A percentile compares a stretch with the other conserved stretches of the same genome.
phyloP scores from a whole-genome alignment of 2,797 vertebrate genomes.

The Carduelis carduelis region DNA sequence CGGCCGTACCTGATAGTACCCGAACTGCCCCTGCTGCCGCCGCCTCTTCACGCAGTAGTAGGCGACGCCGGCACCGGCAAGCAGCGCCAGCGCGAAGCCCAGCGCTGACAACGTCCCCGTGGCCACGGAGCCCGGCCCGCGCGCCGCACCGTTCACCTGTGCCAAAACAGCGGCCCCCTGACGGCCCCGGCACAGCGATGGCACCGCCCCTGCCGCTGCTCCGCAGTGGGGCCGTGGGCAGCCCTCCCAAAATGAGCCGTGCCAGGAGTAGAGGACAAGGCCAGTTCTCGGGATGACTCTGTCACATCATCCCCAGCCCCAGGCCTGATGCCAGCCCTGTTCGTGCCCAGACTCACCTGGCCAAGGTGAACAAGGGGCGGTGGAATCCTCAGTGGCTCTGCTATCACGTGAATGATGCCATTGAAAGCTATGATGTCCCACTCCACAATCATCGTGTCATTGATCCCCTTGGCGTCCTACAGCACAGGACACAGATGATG shows the following conservation, averaged over 20 bases:
- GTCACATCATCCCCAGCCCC: rapidly evolving
- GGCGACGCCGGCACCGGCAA: slow-evolving; percentile 62
- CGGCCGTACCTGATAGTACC: slow-evolving; percentile 81
- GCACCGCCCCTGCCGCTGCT: neutral
- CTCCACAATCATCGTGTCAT: slow-evolving; percentile 76
- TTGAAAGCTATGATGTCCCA: slow-evolving; percentile 92
- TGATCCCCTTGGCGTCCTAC: slow-evolving; percentile 75
- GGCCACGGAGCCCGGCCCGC: neutral
- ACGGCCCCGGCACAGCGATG: rapidly evolving
- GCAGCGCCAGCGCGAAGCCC: neutral
- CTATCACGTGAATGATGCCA: slow-evolving; percentile 90
- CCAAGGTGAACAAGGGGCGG: slow-evolving; percentile 32
- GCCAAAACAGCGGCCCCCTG: rapidly evolving
- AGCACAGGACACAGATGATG: neutral
- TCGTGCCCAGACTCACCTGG: neutral
- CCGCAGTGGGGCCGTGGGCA: rapidly evolving
- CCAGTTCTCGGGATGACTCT: rapidly evolving
- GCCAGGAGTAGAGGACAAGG: neutral
- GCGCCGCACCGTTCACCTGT: slow-evolving; percentile 21
- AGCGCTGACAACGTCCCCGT: neutral
- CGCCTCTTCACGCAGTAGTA: slow-evolving; percentile 79
- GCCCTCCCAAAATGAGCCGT: rapidly evolving
- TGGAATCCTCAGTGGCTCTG: slow-evolving; percentile 81
- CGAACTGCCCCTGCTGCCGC: slow-evolving; percentile 81
- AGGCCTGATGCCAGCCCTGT: rapidly evolving